Percentiles rank a stretch among this genome's conserved stretches.
phyloP scores from a whole-genome alignment of 2,797 vertebrate species.

The Acridotheres tristis region DNA sequence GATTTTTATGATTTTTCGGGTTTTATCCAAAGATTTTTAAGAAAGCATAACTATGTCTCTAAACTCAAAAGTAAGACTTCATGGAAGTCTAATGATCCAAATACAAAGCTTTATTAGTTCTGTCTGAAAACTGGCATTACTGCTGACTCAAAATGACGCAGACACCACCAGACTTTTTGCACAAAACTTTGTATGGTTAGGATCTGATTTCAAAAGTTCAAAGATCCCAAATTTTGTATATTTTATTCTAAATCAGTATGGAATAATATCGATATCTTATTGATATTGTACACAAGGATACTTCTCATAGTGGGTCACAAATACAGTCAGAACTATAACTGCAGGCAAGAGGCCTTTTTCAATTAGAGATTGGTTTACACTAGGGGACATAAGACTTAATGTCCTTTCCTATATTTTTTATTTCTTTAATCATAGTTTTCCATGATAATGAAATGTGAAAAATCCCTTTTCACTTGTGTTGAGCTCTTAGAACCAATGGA shows the following conservation, averaged over 20 bases:
- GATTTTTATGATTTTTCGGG: not conserved
- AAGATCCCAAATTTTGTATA: not conserved
- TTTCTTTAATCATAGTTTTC: not conserved
- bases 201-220: not conserved
- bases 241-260: not conserved
- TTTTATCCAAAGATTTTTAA: not conserved
- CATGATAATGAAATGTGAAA: not conserved
- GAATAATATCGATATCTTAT: accelerated
- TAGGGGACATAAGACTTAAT: not conserved
- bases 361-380: not conserved
- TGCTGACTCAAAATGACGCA: not conserved
- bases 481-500: not conserved
- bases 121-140: not conserved
- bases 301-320: not conserved
- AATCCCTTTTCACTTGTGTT: not conserved
- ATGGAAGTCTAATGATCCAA: not conserved
- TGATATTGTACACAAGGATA: not conserved
- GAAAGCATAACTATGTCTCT: not conserved
- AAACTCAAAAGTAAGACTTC: not conserved
- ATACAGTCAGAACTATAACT: not conserved
- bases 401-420: not conserved
- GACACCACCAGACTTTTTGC: not conserved
- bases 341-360: not conserved
- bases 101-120: not conserved
- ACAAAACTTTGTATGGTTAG: not conserved